Evolutionary conservation across 2,113 vertebrate species (phyloP).

Genomic region (Tichodroma muraria): DNA sequence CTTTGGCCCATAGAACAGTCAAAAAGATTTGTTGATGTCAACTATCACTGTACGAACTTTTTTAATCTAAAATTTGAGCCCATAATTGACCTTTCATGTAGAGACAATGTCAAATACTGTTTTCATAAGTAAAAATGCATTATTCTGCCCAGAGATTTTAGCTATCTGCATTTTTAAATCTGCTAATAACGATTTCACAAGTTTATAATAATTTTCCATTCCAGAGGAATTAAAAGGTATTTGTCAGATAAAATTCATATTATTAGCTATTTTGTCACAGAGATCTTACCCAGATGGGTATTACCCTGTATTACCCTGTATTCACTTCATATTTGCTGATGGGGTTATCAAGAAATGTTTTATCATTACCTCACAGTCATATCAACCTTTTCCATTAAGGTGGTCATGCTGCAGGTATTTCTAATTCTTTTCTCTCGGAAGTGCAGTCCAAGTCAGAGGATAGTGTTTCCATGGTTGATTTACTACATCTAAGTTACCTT

Average conservation of each 20-base stretch:
- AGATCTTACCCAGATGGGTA: neutral
- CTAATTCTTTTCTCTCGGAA: neutral
- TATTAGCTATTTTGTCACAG: neutral
- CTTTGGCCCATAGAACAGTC: neutral
- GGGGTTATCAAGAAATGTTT: neutral
- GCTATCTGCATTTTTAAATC: neutral
- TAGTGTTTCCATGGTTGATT: neutral
- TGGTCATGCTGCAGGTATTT: neutral
- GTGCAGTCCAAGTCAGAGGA: neutral
- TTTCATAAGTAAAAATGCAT: neutral
- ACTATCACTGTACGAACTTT: neutral
- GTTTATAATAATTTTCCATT: neutral
- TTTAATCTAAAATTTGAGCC: neutral
- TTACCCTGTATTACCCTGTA: too few relatives aligned
- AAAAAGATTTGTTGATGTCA: neutral
- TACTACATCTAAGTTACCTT: neutral
- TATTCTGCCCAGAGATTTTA: neutral
- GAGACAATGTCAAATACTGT: neutral
- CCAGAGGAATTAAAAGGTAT: neutral
- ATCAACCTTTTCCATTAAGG: neutral
- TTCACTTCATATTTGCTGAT: neutral
- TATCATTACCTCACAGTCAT: neutral
- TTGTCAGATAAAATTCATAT: neutral
- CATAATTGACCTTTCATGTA: neutral
- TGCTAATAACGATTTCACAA: neutral